These are phyloP conservation scores for Meloe dianella DNA, from an alignment of 2,888 invertebrate species.

Conservation along the genomic window DNA sequence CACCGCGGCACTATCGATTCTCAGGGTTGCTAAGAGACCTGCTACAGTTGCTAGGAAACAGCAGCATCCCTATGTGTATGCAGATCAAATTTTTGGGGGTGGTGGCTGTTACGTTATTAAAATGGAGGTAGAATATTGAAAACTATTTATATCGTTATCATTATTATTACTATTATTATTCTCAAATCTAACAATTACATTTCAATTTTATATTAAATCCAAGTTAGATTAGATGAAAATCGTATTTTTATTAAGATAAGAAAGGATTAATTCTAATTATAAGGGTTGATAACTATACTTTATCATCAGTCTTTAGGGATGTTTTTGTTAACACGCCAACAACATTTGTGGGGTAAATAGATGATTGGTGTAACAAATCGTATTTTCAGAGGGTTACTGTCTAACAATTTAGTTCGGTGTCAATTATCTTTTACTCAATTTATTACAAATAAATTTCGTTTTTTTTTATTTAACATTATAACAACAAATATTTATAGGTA, in stretches of 20 bases:
- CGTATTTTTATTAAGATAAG: not conserved
- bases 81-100: constrained; percentile 28
- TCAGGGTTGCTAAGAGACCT: constrained; percentile 33
- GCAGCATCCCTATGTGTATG: constrained; percentile 35
- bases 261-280: not conserved
- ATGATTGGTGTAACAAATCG: not conserved
- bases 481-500: not conserved
- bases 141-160: not conserved
- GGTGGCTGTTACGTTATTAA: not conserved
- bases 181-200: not conserved
- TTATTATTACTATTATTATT: no score
- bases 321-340: not conserved
- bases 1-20: constrained; percentile 32
- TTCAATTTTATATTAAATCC: not conserved
- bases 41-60: constrained; percentile 32
- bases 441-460: not conserved
- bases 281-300: not conserved
- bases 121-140: constrained; percentile 2
- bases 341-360: not conserved
- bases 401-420: not conserved
- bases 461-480: not conserved
- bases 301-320: constrained; percentile 3
- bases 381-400: constrained; percentile 1
- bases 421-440: not conserved
- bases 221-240: not conserved